Percentiles rank a stretch among this genome's conserved stretches.
These are phyloP conservation scores for Stigmatopora nigra DNA, from an alignment of 2,113 vertebrate genomes.

Conservation along the genomic window DNA sequence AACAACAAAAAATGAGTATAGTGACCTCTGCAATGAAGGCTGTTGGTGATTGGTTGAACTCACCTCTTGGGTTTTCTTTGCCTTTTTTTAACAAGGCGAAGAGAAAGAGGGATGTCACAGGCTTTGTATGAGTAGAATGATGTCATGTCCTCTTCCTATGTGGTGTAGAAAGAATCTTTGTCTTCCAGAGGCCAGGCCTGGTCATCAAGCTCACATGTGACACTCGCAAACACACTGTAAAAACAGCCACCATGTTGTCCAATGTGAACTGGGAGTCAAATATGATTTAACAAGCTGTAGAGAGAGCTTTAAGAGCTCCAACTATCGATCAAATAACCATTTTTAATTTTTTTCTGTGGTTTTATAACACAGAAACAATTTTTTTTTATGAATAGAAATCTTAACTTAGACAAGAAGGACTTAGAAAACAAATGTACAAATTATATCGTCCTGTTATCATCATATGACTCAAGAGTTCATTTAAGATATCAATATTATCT, in stretches of 20 bases:
- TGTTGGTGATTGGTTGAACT: slow-evolving; percentile 39
- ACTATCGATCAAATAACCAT: neutral
- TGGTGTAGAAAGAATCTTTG: slow-evolving; percentile 68
- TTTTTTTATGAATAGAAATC: no score
- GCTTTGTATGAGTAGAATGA: slow-evolving; percentile 61
- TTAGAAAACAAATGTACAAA: neutral
- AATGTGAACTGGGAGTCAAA: neutral
- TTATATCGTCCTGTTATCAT: no score
- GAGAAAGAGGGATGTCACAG: slow-evolving; percentile 52
- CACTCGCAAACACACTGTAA: slow-evolving; percentile 39
- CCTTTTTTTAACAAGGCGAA: slow-evolving; percentile 24
- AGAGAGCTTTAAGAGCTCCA: neutral
- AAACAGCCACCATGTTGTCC: slow-evolving; percentile 24
- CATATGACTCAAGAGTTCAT: no score
- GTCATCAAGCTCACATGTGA: slow-evolving; percentile 57
- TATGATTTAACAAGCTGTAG: neutral
- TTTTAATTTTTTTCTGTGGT: no score
- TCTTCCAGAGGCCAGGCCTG: slow-evolving; percentile 45
- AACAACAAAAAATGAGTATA: neutral
- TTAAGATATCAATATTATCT: no score
- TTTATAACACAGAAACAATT: no score
- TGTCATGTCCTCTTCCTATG: slow-evolving; percentile 70
- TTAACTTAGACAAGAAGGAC: no score
- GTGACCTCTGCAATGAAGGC: neutral
- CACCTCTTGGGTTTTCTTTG: slow-evolving; percentile 34